Evolutionary conservation across 2,113 vertebrate species (phyloP).

Genomic region (Myotis yumanensis): DNA sequence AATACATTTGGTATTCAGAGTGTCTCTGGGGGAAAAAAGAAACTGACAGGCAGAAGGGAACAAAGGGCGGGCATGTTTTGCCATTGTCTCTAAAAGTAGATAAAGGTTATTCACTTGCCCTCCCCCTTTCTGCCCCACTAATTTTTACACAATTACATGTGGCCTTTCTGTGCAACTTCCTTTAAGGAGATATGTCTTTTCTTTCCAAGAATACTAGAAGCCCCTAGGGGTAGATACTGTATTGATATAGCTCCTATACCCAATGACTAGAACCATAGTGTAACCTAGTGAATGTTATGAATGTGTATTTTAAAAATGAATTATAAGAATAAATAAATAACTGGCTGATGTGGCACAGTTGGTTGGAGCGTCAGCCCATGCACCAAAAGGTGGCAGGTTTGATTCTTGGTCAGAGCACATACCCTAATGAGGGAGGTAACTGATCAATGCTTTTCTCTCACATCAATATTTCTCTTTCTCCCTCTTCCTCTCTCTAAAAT

Average conservation of each 20-base stretch:
- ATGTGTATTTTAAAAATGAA: background rate
- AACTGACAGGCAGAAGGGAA: constrained; percentile 50
- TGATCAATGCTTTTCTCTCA: background rate
- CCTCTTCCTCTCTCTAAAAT: background rate
- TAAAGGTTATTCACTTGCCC: constrained; percentile 3
- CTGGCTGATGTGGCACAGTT: background rate
- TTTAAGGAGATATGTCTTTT: background rate
- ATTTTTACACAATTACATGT: constrained; percentile 42
- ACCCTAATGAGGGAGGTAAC: background rate
- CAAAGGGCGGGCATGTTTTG: constrained; percentile 25
- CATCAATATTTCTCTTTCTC: background rate
- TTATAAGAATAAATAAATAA: background rate
- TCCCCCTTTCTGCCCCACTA: constrained; percentile 29
- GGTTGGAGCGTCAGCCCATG: background rate
- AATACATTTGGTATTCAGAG: constrained; percentile 66
- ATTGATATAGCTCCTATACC: background rate
- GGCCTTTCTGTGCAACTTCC: constrained; percentile 21
- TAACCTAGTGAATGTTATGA: background rate
- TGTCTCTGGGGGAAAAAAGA: constrained; percentile 45
- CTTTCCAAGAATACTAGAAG: constrained; percentile 23
- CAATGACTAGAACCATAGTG: background rate
- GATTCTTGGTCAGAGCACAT: background rate
- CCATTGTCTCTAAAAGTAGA: constrained; percentile 57
- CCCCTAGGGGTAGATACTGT: background rate
- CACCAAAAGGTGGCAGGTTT: background rate